Percentiles rank a stretch among this genome's conserved stretches.
Evolutionary conservation across 2,888 invertebrate genomes (phyloP).

Genomic region (Fissipunctia ypsillon): DNA sequence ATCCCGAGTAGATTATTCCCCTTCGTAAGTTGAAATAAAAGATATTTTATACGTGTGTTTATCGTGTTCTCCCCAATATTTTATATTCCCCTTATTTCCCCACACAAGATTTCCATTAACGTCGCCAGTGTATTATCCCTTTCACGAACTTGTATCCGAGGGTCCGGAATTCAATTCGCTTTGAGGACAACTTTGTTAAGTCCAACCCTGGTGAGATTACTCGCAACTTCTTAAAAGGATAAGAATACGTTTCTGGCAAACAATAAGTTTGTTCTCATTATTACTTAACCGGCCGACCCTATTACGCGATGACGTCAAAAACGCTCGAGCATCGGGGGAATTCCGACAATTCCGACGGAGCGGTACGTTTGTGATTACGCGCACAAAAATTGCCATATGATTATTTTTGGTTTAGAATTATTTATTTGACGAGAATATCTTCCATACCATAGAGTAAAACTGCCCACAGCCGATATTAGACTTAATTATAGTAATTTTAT

Average conservation of each 20-base stretch:
- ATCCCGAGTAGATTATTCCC: conserved; percentile 1
- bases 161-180: conserved; percentile 50
- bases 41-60: conserved; percentile 34
- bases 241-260: background rate
- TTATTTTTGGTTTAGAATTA: no score
- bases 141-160: conserved; percentile 44
- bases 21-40: conserved; percentile 31
- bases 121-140: conserved; percentile 53
- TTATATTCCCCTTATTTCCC: conserved; percentile 42
- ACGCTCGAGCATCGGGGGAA: no score
- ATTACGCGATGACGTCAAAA: no score
- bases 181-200: conserved; percentile 41
- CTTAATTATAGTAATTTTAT: no score
- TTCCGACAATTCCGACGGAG: no score
- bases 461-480: no score
- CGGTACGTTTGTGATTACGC: no score
- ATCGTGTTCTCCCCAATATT: conserved; percentile 28
- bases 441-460: no score
- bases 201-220: conserved; percentile 15
- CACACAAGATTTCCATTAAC: conserved; percentile 58
- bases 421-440: no score
- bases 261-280: background rate
- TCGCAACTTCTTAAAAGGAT: conserved; percentile 3
- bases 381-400: no score
- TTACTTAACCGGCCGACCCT: no score